phyloP scores from a whole-genome alignment of 2,113 vertebrate genomes.

The Oryzias javanicus region DNA sequence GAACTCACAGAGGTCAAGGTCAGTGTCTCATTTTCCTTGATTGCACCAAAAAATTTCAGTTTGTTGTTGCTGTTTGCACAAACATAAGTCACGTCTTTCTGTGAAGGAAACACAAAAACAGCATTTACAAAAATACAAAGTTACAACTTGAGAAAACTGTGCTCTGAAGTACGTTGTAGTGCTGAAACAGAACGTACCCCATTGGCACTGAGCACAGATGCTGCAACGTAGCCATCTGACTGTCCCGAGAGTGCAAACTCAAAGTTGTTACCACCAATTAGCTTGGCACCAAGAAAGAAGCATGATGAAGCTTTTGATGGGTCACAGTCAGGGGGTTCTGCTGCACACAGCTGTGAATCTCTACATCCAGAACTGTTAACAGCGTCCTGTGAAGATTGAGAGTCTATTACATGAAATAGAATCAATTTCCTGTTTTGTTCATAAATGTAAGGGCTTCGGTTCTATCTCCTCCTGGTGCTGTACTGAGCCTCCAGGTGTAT shows the following conservation, averaged over 20 bases:
- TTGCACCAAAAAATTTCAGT: conserved; percentile 8
- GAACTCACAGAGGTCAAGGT: conserved; percentile 8
- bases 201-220: background rate
- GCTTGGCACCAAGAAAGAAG: background rate
- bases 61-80: conserved; percentile 28
- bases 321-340: background rate
- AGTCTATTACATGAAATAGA: too few species aligned
- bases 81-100: conserved; percentile 51
- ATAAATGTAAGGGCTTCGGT: background rate
- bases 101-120: background rate
- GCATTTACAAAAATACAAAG: too few species aligned
- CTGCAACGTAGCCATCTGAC: background rate
- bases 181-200: background rate
- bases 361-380: background rate
- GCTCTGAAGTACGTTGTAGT: background rate
- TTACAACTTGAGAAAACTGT: too few species aligned
- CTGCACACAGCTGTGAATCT: background rate
- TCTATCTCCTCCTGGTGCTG: too few species aligned
- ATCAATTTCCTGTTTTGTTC: background rate
- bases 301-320: background rate
- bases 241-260: conserved; percentile 6
- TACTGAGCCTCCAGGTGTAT: too few species aligned
- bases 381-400: background rate
- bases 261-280: background rate
- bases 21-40: background rate